Conservation (phyloP, 2,888 invertebrate genomes). For the Lepas anatifera region DNA sequence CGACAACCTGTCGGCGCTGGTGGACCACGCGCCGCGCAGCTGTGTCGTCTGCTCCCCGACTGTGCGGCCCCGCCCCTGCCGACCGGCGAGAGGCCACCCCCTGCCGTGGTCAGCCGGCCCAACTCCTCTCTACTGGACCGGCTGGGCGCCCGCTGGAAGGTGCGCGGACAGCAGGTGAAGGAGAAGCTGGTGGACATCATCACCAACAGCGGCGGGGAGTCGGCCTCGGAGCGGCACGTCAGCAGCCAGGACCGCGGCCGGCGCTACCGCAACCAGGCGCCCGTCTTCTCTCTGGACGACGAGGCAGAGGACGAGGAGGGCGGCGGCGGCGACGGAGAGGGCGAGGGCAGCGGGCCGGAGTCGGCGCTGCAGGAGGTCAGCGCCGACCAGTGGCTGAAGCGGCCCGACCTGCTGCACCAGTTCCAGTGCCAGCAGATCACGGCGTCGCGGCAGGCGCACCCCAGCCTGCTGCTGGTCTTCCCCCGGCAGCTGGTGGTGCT, state of each 20-base stretch:
- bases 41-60: conserved; percentile 32
- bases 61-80: conserved; percentile 14
- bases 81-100: background rate
- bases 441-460: conserved; percentile 32
- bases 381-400: conserved; percentile 37
- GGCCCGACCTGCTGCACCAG: conserved; percentile 37
- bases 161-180: conserved; percentile 31
- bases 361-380: conserved; percentile 31
- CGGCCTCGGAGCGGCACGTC: conserved; percentile 18
- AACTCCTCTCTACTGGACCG: background rate
- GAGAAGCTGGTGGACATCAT: conserved; percentile 38
- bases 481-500: conserved; percentile 35
- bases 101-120: background rate
- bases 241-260: conserved; percentile 20
- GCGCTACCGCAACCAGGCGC: conserved; percentile 17
- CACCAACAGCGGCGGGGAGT: conserved; percentile 29
- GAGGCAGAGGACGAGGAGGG: background rate
- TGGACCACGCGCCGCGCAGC: conserved; percentile 33
- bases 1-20: conserved; percentile 31
- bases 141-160: background rate
- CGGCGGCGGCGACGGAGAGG: background rate
- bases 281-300: conserved; percentile 8
- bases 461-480: conserved; percentile 36
- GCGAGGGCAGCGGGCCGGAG: background rate
- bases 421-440: conserved; percentile 41